A percentile compares a stretch with the other conserved stretches of the same genome.
phyloP scores from a whole-genome alignment of 2,113 vertebrate genomes.

The Gobiocypris rarus region DNA sequence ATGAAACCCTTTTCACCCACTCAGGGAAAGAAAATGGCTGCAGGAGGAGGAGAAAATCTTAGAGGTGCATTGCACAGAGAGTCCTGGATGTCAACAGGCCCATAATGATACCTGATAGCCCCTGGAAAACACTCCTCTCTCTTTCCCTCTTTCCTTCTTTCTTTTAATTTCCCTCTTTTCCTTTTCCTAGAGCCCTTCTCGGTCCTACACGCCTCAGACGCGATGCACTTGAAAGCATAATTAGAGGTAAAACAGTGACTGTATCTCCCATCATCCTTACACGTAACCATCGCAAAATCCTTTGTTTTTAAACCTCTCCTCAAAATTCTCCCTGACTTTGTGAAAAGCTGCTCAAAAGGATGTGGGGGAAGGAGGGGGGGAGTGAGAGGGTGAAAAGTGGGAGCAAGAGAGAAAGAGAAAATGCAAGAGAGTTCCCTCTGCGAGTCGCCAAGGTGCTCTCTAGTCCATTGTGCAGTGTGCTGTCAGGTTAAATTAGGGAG shows the following conservation, averaged over 20 bases:
- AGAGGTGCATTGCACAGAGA: conserved; percentile 77
- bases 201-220: conserved; percentile 69
- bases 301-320: conserved; percentile 73
- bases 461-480: conserved; percentile 97
- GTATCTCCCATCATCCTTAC: conserved; percentile 26
- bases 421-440: conserved; percentile 83
- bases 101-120: conserved; percentile 82
- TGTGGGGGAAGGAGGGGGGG: conserved; percentile 42
- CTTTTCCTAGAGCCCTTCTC: conserved; percentile 44
- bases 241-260: conserved; percentile 83
- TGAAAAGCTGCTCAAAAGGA: conserved; percentile 63
- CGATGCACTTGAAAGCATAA: conserved; percentile 78
- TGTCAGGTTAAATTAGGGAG: conserved; percentile 99
- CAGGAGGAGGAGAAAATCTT: conserved; percentile 67
- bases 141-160: conserved; percentile 54
- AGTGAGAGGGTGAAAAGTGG: conserved; percentile 51
- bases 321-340: conserved; percentile 75
- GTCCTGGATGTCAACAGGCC: conserved; percentile 78
- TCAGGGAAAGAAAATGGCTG: conserved; percentile 71
- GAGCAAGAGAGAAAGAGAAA: conserved; percentile 50
- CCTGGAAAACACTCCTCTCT: conserved; percentile 69
- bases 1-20: conserved; percentile 72
- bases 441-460: conserved; percentile 96
- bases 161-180: conserved; percentile 50
- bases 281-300: conserved; percentile 63